Percentiles rank a stretch among this genome's conserved stretches.
Evolutionary conservation across 2,113 vertebrate genomes (phyloP).

Genomic region (Alligator sinensis): DNA sequence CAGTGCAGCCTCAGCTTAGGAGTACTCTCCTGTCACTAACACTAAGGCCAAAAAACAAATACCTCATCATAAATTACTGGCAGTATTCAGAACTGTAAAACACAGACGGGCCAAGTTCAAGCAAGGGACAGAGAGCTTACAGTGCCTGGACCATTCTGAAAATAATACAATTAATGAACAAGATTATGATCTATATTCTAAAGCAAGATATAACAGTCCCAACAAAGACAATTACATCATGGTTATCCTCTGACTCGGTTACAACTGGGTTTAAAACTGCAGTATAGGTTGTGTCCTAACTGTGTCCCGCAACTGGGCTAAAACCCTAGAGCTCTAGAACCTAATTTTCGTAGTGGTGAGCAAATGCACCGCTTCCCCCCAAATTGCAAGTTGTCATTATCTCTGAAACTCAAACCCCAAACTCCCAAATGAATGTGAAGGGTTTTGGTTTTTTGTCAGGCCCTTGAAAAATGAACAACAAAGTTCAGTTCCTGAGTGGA

Average conservation of each 20-base stretch:
- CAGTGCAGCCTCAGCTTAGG: neutral
- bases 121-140: constrained; percentile 27
- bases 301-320: neutral
- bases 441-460: neutral
- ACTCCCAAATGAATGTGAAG: neutral
- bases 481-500: neutral
- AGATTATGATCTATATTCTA: neutral
- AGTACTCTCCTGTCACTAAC: neutral
- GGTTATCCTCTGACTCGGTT: neutral
- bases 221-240: constrained; percentile 10
- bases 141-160: neutral
- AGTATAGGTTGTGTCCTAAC: neutral
- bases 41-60: constrained; percentile 18
- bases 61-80: constrained; percentile 41
- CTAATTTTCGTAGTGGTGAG: neutral
- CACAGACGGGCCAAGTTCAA: constrained; percentile 29
- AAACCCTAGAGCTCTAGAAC: neutral
- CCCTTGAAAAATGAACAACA: neutral
- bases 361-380: neutral
- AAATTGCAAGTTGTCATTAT: neutral
- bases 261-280: neutral
- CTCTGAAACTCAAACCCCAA: neutral
- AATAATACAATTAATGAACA: neutral
- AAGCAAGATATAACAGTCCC: neutral
- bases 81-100: neutral